Evolutionary conservation across 2,797 vertebrate genomes (phyloP), one percentile per base, ranked within the genome.

Genomic region (Euphonia xanthogaster): DNA sequence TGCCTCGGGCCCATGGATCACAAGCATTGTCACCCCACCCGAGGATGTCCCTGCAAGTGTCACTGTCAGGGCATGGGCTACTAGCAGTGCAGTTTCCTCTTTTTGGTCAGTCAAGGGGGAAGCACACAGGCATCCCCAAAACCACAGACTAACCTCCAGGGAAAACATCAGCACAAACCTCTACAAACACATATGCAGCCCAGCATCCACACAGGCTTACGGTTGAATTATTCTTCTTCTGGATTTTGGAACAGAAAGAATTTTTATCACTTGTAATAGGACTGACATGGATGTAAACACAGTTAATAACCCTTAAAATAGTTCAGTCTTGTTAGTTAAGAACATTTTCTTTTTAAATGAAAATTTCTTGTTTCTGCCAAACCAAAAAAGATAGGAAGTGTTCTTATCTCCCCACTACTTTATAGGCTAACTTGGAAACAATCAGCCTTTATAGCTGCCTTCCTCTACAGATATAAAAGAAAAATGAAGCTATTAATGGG

Each of bases 321-420:
- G 70, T 88, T 75, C 58, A 31, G 25, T 47, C 12, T 83, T 91
- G 55, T 89, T 77, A 90, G 85, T 47, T 88, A 93, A 88, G 25
- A 37, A 45, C 30, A 75, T 95, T 93, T 88, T 83, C 39, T 86
- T 93, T 91, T 81, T 45, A 88, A 90, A 96, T 80, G 45, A 91
- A 85, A 78, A 90, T 93, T 86, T 95, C 79, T 65, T 94, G 42
- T 87, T 89, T 91, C 72, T 93, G 75, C 37, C 76, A 88, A 88
- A 58, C 11, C 5, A 42, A 67, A 31, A 77, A 88, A 86, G 77
- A 90, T 62, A 83, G 44, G 47, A 60, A 72, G 5, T 17, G 14
- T 83, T 72, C 82, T 96, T 94, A 89, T 91, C 58, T 73, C n/a
- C 18, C 37, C 6, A 4, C 45, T 82, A 51, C 70, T 35, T 65